Conservation (phyloP, 2,888 invertebrate genomes). For the Himalopsyche anomala region DNA sequence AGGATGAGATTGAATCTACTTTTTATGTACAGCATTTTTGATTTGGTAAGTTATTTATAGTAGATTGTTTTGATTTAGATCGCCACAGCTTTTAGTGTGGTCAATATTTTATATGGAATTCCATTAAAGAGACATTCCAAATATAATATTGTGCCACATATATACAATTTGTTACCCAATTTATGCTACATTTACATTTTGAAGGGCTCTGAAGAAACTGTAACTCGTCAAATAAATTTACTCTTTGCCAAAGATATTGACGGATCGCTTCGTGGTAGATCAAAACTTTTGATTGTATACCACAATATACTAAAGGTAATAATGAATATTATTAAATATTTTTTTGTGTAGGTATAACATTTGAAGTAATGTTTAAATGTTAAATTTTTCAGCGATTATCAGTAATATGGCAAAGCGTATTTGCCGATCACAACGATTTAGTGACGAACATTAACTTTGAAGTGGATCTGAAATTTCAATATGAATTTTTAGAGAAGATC, state of each 20-base stretch:
- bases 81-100: too few species aligned
- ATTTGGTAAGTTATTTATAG: too few species aligned
- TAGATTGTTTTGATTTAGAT: too few species aligned
- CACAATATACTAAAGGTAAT: slow-evolving; percentile 61
- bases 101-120: too few species aligned
- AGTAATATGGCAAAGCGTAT: background rate
- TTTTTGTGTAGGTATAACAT: background rate
- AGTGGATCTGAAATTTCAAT: background rate
- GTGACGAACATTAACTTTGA: background rate
- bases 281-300: slow-evolving; percentile 61
- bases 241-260: slow-evolving; percentile 17
- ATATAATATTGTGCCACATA: too few species aligned
- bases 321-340: background rate
- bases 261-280: slow-evolving; percentile 36
- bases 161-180: background rate
- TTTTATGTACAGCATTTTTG: too few species aligned
- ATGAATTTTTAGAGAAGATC: background rate
- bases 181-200: background rate
- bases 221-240: slow-evolving; percentile 57
- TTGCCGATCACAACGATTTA: background rate
- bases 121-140: too few species aligned
- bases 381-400: slow-evolving; percentile 20
- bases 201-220: slow-evolving; percentile 62
- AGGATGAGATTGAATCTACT: too few species aligned
- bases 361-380: background rate